These are phyloP conservation scores for Crepidodera aurea DNA, from an alignment of 2,888 invertebrate genomes.

Conservation along the genomic window DNA sequence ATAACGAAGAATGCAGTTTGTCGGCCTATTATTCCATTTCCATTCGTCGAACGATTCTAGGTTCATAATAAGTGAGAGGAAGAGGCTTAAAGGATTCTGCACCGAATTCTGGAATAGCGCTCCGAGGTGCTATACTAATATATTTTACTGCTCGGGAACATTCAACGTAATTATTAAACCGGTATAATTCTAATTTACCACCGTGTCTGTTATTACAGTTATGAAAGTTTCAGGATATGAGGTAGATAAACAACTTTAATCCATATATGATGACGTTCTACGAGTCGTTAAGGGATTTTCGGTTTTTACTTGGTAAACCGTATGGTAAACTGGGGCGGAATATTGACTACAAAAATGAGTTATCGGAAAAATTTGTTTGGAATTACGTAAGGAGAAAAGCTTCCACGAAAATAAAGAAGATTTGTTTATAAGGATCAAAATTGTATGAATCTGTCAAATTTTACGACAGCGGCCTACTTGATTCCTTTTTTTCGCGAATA, in stretches of 20 bases:
- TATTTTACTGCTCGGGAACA: constrained; percentile 52
- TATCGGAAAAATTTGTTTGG: too few species aligned
- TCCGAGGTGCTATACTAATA: constrained; percentile 52
- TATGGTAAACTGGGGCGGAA: background rate
- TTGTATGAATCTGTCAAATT: too few species aligned
- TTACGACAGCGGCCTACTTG: too few species aligned
- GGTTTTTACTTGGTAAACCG: constrained; percentile 11
- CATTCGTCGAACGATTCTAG: background rate
- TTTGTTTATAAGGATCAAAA: too few species aligned
- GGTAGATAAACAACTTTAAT: constrained; percentile 46
- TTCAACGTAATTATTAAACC: constrained; percentile 52
- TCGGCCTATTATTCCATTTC: constrained; percentile 4
- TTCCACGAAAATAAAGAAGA: too few species aligned
- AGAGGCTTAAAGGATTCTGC: constrained; percentile 11
- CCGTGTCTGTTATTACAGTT: constrained; percentile 48
- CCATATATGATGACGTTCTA: constrained; percentile 22
- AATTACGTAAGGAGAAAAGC: too few species aligned
- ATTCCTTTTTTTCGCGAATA: too few species aligned
- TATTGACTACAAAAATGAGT: too few species aligned
- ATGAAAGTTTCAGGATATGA: constrained; percentile 47
- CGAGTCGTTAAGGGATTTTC: constrained; percentile 21
- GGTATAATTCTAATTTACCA: constrained; percentile 50
- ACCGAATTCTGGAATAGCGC: constrained; percentile 46
- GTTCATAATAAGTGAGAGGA: constrained; percentile 2
- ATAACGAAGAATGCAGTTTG: background rate